Conservation (phyloP, 2,113 vertebrate genomes). For the Erythrocebus patas region DNA sequence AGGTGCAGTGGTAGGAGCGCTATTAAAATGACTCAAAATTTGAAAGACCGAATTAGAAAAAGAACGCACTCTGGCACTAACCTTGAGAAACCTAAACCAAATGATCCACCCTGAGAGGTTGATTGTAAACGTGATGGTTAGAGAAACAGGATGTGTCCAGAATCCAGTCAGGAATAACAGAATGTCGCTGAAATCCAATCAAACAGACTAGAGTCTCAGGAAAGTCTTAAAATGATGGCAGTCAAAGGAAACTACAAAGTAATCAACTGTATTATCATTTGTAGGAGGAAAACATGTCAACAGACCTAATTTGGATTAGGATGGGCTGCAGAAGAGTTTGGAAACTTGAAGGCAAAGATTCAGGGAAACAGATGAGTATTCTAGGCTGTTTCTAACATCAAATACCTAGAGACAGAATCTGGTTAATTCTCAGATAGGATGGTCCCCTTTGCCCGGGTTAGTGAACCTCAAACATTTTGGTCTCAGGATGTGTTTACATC, state of each 20-base stretch:
- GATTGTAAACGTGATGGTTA: neutral
- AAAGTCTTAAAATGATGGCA: neutral
- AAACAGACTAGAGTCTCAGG: neutral
- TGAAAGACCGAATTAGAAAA: neutral
- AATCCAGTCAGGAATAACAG: neutral
- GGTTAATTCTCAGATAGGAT: neutral
- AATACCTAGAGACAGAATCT: neutral
- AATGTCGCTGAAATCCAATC: neutral
- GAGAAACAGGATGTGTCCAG: neutral
- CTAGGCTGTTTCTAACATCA: neutral
- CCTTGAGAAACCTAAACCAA: neutral
- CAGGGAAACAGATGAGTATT: neutral
- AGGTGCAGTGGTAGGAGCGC: neutral
- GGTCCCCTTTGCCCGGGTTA: neutral
- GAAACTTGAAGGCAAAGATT: neutral
- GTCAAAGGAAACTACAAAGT: neutral
- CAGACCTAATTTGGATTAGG: neutral
- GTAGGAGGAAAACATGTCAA: neutral
- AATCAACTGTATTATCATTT: neutral
- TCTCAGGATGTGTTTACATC: neutral
- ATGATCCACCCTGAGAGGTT: neutral
- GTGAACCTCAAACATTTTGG: neutral
- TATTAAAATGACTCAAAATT: neutral
- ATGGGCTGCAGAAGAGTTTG: neutral
- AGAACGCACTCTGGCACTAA: neutral